Conservation (phyloP, 2,888 invertebrate genomes). For the Zygothrica quintamaculata region DNA sequence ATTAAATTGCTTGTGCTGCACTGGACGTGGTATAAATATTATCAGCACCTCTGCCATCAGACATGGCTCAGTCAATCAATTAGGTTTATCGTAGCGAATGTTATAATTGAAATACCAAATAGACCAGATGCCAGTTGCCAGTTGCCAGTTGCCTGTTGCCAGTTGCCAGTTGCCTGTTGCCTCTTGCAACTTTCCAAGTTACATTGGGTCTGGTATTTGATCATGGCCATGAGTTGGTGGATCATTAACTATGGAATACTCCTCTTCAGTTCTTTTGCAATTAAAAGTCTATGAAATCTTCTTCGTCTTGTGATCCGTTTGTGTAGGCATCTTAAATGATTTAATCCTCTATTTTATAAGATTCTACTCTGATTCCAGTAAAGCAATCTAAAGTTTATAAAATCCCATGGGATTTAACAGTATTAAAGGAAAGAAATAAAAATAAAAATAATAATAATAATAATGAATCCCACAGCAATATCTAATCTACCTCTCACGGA, state of each 20-base stretch:
- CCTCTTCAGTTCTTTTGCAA: constrained; percentile 3
- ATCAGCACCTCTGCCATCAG: constrained; percentile 62
- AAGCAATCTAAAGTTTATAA: constrained; percentile 6
- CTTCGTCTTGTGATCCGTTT: constrained; percentile 28
- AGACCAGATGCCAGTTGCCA: constrained; percentile 24
- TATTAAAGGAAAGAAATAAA: no score
- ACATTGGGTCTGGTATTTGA: constrained; percentile 9
- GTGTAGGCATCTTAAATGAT: constrained; percentile 53
- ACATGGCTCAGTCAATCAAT: constrained; percentile 65
- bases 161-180: constrained; percentile 20
- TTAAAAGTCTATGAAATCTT: constrained; percentile 20
- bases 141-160: constrained; percentile 9
- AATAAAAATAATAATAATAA: no score
- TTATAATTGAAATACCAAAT: constrained; percentile 66
- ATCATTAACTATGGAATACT: constrained; percentile 7
- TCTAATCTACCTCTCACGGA: no score
- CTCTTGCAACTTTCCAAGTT: not conserved
- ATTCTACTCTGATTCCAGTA: not conserved
- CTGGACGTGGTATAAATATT: constrained; percentile 67
- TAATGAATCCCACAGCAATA: no score
- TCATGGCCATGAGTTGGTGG: constrained; percentile 32
- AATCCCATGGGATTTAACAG: no score
- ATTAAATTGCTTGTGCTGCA: constrained; percentile 64
- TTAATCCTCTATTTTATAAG: constrained; percentile 37
- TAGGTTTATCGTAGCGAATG: constrained; percentile 63